Evolutionary conservation across 1,140 invertebrate genomes (phyloP).

Genomic region (Trachelipus rathkii): DNA sequence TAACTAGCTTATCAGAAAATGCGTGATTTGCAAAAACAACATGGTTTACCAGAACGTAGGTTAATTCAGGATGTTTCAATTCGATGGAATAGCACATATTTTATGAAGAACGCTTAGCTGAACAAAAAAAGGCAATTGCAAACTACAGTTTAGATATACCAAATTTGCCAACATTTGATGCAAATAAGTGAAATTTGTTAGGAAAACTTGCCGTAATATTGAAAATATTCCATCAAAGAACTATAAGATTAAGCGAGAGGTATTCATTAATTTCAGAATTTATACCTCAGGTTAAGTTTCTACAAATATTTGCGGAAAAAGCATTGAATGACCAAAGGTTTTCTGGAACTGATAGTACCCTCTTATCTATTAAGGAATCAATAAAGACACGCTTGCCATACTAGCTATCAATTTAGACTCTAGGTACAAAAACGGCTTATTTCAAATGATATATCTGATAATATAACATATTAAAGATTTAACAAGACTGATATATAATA

Average conservation of each 20-base stretch:
- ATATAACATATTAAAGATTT: too few relatives aligned
- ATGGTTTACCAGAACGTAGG: slow-evolving; percentile 39
- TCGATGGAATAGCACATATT: slow-evolving; percentile 46
- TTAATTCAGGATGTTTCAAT: slow-evolving; percentile 45
- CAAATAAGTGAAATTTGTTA: neutral
- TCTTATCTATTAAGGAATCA: neutral
- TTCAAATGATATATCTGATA: too few relatives aligned
- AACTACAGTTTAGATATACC: slow-evolving; percentile 20
- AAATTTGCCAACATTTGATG: neutral
- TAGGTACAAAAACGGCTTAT: neutral
- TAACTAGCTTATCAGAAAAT: slow-evolving; percentile 32
- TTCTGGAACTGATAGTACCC: neutral
- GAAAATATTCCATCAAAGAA: neutral
- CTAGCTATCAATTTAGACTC: neutral
- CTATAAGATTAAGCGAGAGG: neutral
- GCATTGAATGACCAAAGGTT: neutral
- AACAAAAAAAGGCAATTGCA: slow-evolving; percentile 40
- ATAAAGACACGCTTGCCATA: neutral
- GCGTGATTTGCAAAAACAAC: slow-evolving; percentile 31
- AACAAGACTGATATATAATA: too few relatives aligned
- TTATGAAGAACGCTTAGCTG: slow-evolving; percentile 41
- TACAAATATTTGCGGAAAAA: neutral
- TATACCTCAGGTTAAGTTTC: neutral
- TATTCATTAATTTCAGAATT: neutral
- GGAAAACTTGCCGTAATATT: neutral